phyloP scores from a whole-genome alignment of 2,113 vertebrate species.

The Cyanocitta stelleri region DNA sequence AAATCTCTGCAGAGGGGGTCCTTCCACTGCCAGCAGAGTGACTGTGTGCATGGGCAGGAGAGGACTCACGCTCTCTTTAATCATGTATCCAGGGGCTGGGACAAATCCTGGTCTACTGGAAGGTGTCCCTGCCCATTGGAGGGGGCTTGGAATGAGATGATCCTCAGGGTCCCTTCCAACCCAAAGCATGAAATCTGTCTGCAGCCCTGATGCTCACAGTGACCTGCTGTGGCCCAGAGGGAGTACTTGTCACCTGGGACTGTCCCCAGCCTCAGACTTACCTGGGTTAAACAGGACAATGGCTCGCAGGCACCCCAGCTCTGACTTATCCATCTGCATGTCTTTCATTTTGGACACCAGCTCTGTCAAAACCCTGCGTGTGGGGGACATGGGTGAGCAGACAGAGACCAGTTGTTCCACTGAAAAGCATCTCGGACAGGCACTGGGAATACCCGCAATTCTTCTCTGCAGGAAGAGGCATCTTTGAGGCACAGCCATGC shows the following conservation, averaged over 20 bases:
- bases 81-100: neutral
- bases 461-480: neutral
- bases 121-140: neutral
- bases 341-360: conserved; percentile 98
- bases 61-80: neutral
- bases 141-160: neutral
- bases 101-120: neutral
- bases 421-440: neutral
- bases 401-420: neutral
- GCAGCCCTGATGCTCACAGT: neutral
- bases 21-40: neutral
- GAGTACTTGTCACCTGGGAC: neutral
- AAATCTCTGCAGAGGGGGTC: neutral
- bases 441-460: neutral
- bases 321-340: conserved; percentile 97
- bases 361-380: conserved; percentile 87
- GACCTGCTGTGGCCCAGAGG: neutral
- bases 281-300: conserved; percentile 96
- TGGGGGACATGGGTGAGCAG: neutral
- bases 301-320: conserved; percentile 91
- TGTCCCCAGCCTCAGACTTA: conserved; percentile 12
- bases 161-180: neutral
- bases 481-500: neutral
- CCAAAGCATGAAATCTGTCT: neutral
- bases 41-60: rapidly evolving